phyloP scores from a whole-genome alignment of 2,113 vertebrate genomes.

The Zosterops borbonicus region DNA sequence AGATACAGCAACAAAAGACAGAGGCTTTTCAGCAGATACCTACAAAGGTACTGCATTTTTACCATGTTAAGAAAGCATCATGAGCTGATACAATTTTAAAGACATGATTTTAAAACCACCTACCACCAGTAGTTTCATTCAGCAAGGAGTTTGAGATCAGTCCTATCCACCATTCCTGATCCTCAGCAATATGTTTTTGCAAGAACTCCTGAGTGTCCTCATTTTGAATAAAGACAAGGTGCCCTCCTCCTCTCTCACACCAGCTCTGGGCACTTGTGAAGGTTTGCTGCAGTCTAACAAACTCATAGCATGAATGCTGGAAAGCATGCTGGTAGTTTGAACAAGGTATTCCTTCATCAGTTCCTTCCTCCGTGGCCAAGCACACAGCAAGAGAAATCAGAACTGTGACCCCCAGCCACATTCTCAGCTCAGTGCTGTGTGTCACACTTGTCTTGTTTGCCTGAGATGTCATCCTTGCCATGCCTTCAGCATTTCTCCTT shows the following conservation, averaged over 20 bases:
- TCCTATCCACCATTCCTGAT: constrained; percentile 92
- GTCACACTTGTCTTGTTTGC: constrained; percentile 26
- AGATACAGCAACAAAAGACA: not conserved
- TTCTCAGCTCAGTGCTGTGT: not conserved
- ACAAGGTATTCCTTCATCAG: constrained; percentile 71
- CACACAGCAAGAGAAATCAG: constrained; percentile 45
- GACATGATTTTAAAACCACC: not conserved
- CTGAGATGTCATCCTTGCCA: not conserved
- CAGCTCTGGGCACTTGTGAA: constrained; percentile 85
- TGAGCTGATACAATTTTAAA: not conserved
- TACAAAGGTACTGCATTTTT: not conserved
- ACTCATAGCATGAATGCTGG: constrained; percentile 86
- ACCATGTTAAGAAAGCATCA: not conserved
- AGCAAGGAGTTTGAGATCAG: constrained; percentile 69
- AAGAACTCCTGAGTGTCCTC: constrained; percentile 87
- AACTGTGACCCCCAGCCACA: not conserved
- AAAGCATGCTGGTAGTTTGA: constrained; percentile 81
- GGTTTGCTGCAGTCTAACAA: constrained; percentile 75
- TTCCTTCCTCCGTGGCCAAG: constrained; percentile 14
- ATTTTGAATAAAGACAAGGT: constrained; percentile 86
- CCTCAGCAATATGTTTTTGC: constrained; percentile 78
- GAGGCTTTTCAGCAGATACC: not conserved
- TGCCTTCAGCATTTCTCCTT: not conserved
- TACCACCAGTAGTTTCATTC: constrained; percentile 72
- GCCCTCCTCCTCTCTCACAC: constrained; percentile 90